phyloP scores from a whole-genome alignment of 2,113 vertebrate species.

The Empidonax traillii region DNA sequence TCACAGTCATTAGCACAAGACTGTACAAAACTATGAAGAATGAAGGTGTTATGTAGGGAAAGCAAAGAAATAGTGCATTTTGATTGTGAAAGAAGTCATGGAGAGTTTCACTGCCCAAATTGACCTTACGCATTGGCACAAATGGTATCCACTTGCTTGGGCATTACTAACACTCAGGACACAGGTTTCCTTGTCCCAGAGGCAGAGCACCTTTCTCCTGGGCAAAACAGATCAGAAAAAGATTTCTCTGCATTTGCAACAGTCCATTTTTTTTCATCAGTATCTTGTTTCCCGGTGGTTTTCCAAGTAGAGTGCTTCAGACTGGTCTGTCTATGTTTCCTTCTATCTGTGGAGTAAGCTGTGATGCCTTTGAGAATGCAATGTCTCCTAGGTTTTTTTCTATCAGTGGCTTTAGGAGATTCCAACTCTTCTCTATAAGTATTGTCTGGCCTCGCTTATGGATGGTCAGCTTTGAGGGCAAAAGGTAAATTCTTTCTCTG shows the following conservation, averaged over 20 bases:
- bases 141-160: not conserved
- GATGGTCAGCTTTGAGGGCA: not conserved
- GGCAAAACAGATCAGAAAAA: not conserved
- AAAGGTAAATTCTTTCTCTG: not conserved
- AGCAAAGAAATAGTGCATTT: not conserved
- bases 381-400: not conserved
- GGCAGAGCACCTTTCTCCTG: not conserved
- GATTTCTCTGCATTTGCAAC: not conserved
- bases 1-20: not conserved
- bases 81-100: not conserved
- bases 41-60: not conserved
- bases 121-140: not conserved
- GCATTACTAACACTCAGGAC: not conserved
- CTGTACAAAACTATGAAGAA: not conserved
- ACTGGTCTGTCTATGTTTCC: not conserved
- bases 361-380: not conserved
- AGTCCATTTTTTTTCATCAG: not conserved
- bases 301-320: not conserved
- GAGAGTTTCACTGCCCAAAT: not conserved
- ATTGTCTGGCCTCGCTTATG: not conserved
- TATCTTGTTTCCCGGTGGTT: not conserved
- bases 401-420: not conserved
- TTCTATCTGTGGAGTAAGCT: not conserved
- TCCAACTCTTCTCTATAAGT: not conserved
- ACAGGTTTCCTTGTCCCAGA: not conserved